Conservation (phyloP, 2,888 invertebrate genomes). For the Cheilosia vulpina region DNA sequence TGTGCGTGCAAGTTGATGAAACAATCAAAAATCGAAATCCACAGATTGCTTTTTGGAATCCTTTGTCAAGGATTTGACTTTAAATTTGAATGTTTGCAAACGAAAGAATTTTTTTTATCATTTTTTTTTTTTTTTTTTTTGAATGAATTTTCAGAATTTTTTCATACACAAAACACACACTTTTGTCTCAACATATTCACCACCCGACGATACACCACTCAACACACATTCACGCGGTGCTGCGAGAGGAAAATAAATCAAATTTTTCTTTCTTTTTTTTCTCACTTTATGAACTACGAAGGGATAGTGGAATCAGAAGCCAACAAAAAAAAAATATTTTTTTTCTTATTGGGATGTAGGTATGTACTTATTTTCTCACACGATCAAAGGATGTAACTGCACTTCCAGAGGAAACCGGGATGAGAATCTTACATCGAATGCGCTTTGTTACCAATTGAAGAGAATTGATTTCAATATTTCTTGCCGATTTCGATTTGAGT, state of each 20-base stretch:
- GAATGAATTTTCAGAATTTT: constrained; percentile 22
- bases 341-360: constrained; percentile 22
- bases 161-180: constrained; percentile 49
- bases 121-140: constrained; percentile 24
- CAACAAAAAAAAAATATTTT: constrained; percentile 19
- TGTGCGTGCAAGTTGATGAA: constrained; percentile 31
- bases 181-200: constrained; percentile 58
- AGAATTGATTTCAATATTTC: background rate
- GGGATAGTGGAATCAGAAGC: constrained; percentile 17
- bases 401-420: constrained; percentile 4
- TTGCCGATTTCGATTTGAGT: background rate
- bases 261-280: constrained; percentile 44
- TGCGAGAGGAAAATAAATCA: constrained; percentile 63
- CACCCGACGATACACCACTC: constrained; percentile 36
- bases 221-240: background rate
- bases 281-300: background rate
- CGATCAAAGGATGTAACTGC: constrained; percentile 61
- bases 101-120: constrained; percentile 9
- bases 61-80: constrained; percentile 5
- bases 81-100: constrained; percentile 19
- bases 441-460: background rate
- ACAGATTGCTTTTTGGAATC: constrained; percentile 15
- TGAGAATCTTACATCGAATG: background rate
- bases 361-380: constrained; percentile 31
- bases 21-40: constrained; percentile 24